Base-by-base conservation (phyloP, 35 echinoderm and acorn worm genomes). In the Ophioderma brevispina region DNA sequence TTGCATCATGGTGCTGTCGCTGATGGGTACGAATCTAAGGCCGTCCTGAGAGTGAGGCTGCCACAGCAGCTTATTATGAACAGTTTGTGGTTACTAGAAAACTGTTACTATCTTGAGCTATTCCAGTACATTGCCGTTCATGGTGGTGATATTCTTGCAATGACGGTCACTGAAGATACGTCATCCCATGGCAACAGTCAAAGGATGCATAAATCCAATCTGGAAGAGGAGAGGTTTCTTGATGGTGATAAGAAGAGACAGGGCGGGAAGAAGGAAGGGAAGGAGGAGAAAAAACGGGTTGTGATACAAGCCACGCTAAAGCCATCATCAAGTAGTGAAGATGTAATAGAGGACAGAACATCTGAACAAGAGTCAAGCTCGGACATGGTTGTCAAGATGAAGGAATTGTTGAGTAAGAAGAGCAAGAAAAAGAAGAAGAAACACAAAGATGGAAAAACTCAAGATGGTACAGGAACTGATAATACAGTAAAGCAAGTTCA, bases 51-150 rank as follows among this genome's bases (percentile, higher is more conserved):
- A 78, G 93, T 94, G 35, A 38, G 86, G 3, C 78, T 94, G 10
- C 93, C 93, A 35, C 93, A 90, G 55, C 93, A 94, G 49, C 88
- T 94, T 19, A 42, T 94, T 0, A 38, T 90, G 39, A 81, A 91
- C 17, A 91, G 88, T 37, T 25, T 94, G 25, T 94, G 93, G 93
- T 56, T 94, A 21, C 56, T 76, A 39, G 36, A 81, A 33, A 77
- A 94, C 37, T 49, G 50, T 36, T 94, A 94, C 81, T 55, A 42
- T 56, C 52, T 77, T 19, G 83, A 76, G 33, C 34, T 85, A 15
- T 84, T 91, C 33, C 43, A 88, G 38, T 46, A n/a, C 18, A 36
- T 30, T 28, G 11, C 38, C 0, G 19, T 30, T 37, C 31, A 30
- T 28, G 40, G 55, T 31, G 32, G 1, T 31, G 13, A n/a, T 23